Evolutionary conservation across 2,113 vertebrate genomes (phyloP), one percentile per base, ranked within the genome.

Genomic region (Catagonus wagneri): DNA sequence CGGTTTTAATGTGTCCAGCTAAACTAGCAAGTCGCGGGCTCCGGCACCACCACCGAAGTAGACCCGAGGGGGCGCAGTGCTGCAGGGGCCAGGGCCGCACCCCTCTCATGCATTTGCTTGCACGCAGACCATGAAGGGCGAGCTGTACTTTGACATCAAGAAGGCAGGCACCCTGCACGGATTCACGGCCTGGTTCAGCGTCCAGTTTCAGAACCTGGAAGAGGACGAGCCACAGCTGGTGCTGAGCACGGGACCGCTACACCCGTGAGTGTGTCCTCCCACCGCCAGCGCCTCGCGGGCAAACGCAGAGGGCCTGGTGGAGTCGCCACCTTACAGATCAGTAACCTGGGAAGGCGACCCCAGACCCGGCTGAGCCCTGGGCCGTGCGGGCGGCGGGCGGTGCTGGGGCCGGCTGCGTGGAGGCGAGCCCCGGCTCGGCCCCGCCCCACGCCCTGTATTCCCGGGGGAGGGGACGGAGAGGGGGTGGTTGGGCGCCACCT

Each of bases 121-220:
- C 17, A 68, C 66, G n/a, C 90, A 99, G 98, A 98, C 97, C 80
- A 98, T 99, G 76, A 97, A 69, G 44, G 98, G 98, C 2, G 87
- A 98, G 61, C 99, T 99, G 97, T 84, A 83, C 39, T 99, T 99
- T n/a, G 75, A 72, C 3, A 97, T 99, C 68, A 95, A 98, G 19
- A 98, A 96, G 79, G 85, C 98, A 1, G 98, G 98, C 14, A 89
- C 94, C 3, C 97, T 99, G 32, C 99, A 99, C 32, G 98, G 99
- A 16, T 99, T 99, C 81, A 98, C 98, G 0, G 98, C 98, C 96
- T 99, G 98, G 98, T 99, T 99, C 96, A 98, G 98, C 3, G 98
- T 98, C 60, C 85, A 91, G 23, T 99, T 99, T 16, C 92, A 98
- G 85, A 98, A 96, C 94, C 93, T 98, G 90, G 97, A 98, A 68